Evolutionary conservation across 2,888 invertebrate species (phyloP).

Genomic region (Chymomyza procnemis): DNA sequence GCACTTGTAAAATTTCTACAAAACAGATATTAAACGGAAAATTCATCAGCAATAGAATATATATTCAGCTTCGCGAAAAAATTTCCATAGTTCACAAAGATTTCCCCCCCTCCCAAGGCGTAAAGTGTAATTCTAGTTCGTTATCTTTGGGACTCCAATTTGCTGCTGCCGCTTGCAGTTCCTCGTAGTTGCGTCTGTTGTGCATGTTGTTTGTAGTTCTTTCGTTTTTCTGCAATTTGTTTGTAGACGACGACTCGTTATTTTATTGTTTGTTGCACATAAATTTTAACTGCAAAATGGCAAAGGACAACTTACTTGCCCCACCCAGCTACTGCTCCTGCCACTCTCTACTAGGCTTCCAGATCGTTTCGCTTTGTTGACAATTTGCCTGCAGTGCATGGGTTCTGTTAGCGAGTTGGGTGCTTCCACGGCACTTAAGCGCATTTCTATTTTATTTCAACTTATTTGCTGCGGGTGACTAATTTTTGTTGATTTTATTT

Average conservation of each 20-base stretch:
- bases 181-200: neutral
- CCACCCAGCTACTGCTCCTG: neutral
- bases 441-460: constrained; percentile 1
- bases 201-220: constrained; percentile 43
- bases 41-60: too few relatives aligned
- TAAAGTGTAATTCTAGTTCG: neutral
- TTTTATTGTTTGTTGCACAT: constrained; percentile 68
- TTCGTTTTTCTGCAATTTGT: constrained; percentile 55
- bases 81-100: too few relatives aligned
- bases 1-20: too few relatives aligned
- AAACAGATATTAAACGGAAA: too few relatives aligned
- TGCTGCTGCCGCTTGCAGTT: neutral
- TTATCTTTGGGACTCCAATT: neutral
- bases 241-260: constrained; percentile 66
- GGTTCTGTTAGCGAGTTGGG: constrained; percentile 3
- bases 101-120: too few relatives aligned
- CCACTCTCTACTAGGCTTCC: neutral
- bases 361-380: constrained; percentile 24
- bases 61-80: too few relatives aligned
- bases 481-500: constrained; percentile 35
- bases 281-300: constrained; percentile 45
- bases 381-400: constrained; percentile 7
- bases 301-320: neutral
- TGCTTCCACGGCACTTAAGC: neutral
- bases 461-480: constrained; percentile 16